Percentiles rank a stretch among this genome's conserved stretches.
Evolutionary conservation across 2,113 vertebrate genomes (phyloP).

Genomic region (Triplophysa siluroides): DNA sequence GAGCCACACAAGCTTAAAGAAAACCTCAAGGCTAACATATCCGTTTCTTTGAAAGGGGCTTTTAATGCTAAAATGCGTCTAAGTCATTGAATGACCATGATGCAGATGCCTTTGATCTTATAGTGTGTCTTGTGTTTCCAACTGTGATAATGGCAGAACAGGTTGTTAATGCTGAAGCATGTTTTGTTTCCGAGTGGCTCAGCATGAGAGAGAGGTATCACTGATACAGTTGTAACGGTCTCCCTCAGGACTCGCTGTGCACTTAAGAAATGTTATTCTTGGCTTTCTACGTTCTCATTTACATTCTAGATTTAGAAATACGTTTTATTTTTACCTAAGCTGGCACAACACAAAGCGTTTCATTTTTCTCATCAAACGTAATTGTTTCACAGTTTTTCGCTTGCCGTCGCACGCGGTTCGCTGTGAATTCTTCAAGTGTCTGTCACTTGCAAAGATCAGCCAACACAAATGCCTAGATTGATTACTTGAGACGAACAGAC

Average conservation of each 20-base stretch:
- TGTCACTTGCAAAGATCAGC: constrained; percentile 6
- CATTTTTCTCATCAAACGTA: constrained; percentile 1
- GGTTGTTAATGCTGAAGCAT: not conserved
- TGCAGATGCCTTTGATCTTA: not conserved
- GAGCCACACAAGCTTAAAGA: too few species aligned
- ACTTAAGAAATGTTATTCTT: constrained; percentile 26
- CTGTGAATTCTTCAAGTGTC: constrained; percentile 18
- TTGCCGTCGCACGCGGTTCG: not conserved
- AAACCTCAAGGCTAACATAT: too few species aligned
- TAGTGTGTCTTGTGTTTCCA: not conserved
- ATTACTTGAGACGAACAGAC: constrained; percentile 13
- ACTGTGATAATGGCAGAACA: constrained; percentile 6
- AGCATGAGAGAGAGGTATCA: constrained; percentile 3
- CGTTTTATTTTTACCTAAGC: not conserved
- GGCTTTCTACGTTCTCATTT: not conserved
- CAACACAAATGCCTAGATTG: not conserved
- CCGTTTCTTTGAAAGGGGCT: too few species aligned
- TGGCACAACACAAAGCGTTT: not conserved
- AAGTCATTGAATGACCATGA: too few species aligned
- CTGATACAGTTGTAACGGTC: not conserved
- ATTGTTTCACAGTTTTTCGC: not conserved
- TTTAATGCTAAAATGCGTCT: too few species aligned
- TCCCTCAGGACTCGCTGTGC: not conserved
- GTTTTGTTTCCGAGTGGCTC: not conserved
- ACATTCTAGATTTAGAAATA: constrained; percentile 7